Evolutionary conservation across 2,888 invertebrate species (phyloP), one percentile per base, ranked within the genome.

Genomic region (Parascotia fuliginaria): DNA sequence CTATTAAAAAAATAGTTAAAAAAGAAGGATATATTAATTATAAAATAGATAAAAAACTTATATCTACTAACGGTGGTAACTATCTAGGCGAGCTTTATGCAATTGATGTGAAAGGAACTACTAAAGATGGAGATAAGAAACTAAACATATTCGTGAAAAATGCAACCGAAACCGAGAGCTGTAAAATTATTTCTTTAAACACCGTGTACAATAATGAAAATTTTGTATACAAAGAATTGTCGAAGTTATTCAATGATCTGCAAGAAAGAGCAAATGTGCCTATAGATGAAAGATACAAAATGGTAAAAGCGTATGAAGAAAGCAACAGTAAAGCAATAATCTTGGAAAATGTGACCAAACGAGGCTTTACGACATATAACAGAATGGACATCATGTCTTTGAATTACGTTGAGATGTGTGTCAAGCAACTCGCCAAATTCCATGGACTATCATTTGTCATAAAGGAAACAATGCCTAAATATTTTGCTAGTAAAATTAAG

Each of bases 351-450:
- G 9, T 86, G 4, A 44, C 65, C 0, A 79, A 63, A 49, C 68
- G 66, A 48, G 84, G 80, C 3, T 89, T 75, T 13, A 68, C 39
- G 16, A 81, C 77, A 0, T 57, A 56, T 7, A 45, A 73, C 9
- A 73, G 81, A 57, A 70, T 77, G 63, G 74, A 82, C 9, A 69
- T 76, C 0, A 60, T 81, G n/a, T 59, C 77, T 0, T 24, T 79
- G 3, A 62, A 76, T 15, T 83, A 81, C 58, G 78, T 79, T 5
- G 75, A 83, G 55, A 45, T 74, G 19, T 68, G 79, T 0, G 51
- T 87, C 0, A 53, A 71, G 41, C 71, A 84, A 43, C 60, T 88
- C 3, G 87, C 88, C 0, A 87, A 70, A 60, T 81, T 87, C 16
- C 87, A 87, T 34, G 78, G 67, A 0, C 45, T 87, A 0, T 73